These are phyloP conservation scores for Tetanocera ferruginea DNA, from an alignment of 2,888 invertebrate species.

Conservation along the genomic window DNA sequence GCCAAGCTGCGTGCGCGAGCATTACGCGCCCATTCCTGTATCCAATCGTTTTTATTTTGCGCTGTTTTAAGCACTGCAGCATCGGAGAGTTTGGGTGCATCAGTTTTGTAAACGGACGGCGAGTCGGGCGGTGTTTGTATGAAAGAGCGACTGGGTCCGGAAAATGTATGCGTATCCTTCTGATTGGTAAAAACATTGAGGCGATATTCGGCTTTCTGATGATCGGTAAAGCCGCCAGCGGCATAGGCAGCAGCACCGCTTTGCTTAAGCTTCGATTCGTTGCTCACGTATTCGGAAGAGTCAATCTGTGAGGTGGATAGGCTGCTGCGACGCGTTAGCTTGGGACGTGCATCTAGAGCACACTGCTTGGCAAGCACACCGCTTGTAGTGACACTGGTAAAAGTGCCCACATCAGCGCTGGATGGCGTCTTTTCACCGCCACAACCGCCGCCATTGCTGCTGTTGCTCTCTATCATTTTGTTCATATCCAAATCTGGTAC, in stretches of 20 bases:
- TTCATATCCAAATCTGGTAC: background rate
- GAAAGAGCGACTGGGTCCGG: slow-evolving; percentile 52
- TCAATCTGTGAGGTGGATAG: slow-evolving; percentile 80
- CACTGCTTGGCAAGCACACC: slow-evolving; percentile 76
- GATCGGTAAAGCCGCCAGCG: slow-evolving; percentile 65
- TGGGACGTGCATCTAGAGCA: slow-evolving; percentile 67
- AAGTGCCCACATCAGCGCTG: slow-evolving; percentile 72
- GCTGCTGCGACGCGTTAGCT: slow-evolving; percentile 73
- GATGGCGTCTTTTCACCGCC: slow-evolving; percentile 60
- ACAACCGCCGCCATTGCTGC: slow-evolving; percentile 70
- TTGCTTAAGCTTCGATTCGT: slow-evolving; percentile 63
- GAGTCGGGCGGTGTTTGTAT: slow-evolving; percentile 59
- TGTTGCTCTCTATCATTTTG: slow-evolving; percentile 43
- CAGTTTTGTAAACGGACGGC: slow-evolving; percentile 49
- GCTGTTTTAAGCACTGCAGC: slow-evolving; percentile 64
- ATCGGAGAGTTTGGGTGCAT: slow-evolving; percentile 55
- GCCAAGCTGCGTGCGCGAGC: slow-evolving; percentile 70
- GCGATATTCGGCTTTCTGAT: slow-evolving; percentile 69
- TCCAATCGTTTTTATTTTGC: slow-evolving; percentile 72
- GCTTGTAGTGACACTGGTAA: slow-evolving; percentile 81
- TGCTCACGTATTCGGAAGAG: slow-evolving; percentile 74
- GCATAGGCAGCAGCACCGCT: slow-evolving; percentile 58
- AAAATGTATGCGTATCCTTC: slow-evolving; percentile 54
- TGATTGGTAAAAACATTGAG: slow-evolving; percentile 67
- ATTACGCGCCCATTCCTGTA: slow-evolving; percentile 77